phyloP scores from a whole-genome alignment of 2,888 invertebrate genomes.

The Busseola fusca region DNA sequence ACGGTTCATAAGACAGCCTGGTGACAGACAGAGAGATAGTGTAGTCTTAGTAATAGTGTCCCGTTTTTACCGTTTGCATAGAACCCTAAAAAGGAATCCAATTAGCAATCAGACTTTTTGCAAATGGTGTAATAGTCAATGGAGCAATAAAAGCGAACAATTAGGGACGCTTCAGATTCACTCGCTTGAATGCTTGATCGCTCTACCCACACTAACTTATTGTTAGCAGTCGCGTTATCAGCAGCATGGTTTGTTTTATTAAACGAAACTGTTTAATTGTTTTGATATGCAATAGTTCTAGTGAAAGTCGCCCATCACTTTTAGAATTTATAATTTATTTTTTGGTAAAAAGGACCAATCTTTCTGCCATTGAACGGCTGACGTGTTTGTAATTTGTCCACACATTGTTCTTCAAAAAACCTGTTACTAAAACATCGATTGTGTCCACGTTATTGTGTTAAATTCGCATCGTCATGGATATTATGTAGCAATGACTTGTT shows the following conservation, averaged over 20 bases:
- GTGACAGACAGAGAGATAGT: no score
- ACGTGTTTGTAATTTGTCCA: background rate
- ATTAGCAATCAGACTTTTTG: background rate
- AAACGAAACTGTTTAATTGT: conserved; percentile 7
- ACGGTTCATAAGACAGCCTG: no score
- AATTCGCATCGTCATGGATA: conserved; percentile 27
- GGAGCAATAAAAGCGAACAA: conserved; percentile 19
- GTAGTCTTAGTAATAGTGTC: no score
- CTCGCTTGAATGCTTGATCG: conserved; percentile 10
- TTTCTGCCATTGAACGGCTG: no score
- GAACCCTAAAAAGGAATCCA: background rate
- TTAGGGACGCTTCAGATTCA: conserved; percentile 19
- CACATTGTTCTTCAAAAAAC: conserved; percentile 6
- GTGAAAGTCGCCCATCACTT: background rate
- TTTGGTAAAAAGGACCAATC: background rate
- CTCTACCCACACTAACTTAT: background rate
- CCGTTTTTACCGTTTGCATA: no score
- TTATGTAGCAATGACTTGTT: conserved; percentile 32
- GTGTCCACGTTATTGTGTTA: conserved; percentile 4
- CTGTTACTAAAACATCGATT: conserved; percentile 2
- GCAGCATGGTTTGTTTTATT: conserved; percentile 7
- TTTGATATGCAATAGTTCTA: conserved; percentile 19
- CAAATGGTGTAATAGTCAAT: conserved; percentile 11
- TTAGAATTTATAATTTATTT: background rate
- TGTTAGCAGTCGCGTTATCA: conserved; percentile 35